Evolutionary conservation across 2,113 vertebrate species (phyloP).

Genomic region (Bothrops jararaca): DNA sequence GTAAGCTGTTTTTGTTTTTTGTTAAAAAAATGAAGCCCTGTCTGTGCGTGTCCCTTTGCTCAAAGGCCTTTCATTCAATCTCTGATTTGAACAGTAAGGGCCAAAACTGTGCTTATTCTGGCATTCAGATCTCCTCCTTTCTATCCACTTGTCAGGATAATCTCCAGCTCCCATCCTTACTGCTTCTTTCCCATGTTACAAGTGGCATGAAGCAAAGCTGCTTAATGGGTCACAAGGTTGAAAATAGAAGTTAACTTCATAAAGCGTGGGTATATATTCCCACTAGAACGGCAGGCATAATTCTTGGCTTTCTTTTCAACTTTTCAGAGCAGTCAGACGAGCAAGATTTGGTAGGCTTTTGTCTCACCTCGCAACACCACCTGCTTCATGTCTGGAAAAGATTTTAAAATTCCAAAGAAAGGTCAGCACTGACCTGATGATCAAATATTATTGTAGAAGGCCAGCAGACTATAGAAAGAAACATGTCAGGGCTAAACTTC

Average conservation of each 20-base stretch:
- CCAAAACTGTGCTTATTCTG: conserved; percentile 20
- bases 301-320: conserved; percentile 6
- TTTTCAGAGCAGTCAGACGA: neutral
- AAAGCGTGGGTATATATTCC: conserved; percentile 24
- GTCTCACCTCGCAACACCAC: neutral
- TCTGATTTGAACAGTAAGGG: conserved; percentile 20
- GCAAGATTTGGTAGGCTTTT: neutral
- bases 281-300: conserved; percentile 26
- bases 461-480: neutral
- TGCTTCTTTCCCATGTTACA: conserved; percentile 20
- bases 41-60: neutral
- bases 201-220: conserved; percentile 27
- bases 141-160: conserved; percentile 29
- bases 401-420: conserved; percentile 10
- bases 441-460: neutral
- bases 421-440: neutral
- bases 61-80: neutral
- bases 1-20: neutral
- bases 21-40: neutral
- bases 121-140: conserved; percentile 2
- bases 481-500: neutral
- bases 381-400: neutral
- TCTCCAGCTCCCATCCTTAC: conserved; percentile 21
- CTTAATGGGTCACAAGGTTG: conserved; percentile 28
- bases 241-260: conserved; percentile 39